Conservation (phyloP, 2,113 vertebrate species). For the Zeus faber region DNA sequence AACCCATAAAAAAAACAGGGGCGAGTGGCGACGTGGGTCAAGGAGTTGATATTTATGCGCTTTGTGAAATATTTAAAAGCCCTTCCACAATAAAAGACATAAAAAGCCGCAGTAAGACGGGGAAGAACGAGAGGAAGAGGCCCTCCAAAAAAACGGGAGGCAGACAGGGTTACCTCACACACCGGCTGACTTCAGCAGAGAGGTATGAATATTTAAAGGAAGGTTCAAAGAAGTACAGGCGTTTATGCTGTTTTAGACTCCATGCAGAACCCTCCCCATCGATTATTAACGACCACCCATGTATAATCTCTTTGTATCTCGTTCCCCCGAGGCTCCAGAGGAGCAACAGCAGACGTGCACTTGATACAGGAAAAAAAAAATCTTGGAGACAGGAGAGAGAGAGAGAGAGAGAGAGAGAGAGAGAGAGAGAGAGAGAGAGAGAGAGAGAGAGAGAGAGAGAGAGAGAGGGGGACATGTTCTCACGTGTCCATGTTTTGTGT, state of each 20-base stretch:
- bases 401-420: conserved; percentile 25
- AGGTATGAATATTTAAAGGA: conserved; percentile 60
- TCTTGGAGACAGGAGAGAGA: conserved; percentile 24
- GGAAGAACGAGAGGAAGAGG: conserved; percentile 8
- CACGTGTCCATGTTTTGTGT: conserved; percentile 33
- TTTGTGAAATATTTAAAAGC: conserved; percentile 20
- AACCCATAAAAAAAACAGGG: not conserved
- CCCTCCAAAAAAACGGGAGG: conserved; percentile 12
- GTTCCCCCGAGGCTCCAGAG: conserved; percentile 29
- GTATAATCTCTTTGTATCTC: conserved; percentile 54
- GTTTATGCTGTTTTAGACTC: conserved; percentile 57
- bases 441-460: conserved; percentile 25
- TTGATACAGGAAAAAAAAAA: conserved; percentile 19
- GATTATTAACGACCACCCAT: conserved; percentile 62
- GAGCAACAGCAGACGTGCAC: conserved; percentile 24
- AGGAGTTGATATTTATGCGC: not conserved
- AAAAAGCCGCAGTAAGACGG: not conserved
- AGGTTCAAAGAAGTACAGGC: conserved; percentile 40
- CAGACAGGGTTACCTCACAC: conserved; percentile 36
- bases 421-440: conserved; percentile 27
- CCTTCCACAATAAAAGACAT: conserved; percentile 11
- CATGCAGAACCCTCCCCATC: conserved; percentile 47
- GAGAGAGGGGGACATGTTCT: conserved; percentile 35
- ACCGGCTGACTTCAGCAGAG: conserved; percentile 34
- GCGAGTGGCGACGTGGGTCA: not conserved